A percentile compares a stretch with the other conserved stretches of the same genome.
Evolutionary conservation across 2,113 vertebrate genomes (phyloP).

Genomic region (Chaetops frenatus): DNA sequence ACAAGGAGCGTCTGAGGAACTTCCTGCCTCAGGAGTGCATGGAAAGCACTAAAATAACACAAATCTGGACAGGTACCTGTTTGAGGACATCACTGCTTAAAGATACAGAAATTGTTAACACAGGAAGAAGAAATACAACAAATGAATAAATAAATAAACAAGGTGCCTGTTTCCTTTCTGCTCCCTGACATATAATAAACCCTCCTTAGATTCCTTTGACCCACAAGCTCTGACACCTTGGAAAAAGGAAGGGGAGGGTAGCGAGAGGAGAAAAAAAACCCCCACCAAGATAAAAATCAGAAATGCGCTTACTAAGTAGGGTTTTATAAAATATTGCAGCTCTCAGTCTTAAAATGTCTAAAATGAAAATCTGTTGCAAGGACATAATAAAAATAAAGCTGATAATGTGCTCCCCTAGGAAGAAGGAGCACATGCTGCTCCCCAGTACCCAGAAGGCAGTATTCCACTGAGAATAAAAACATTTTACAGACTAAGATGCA

Average conservation of each 20-base stretch:
- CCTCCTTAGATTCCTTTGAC: neutral
- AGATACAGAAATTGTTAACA: neutral
- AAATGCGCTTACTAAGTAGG: neutral
- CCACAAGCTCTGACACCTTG: neutral
- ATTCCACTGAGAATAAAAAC: neutral
- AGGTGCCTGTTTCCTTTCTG: neutral
- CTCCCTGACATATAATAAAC: neutral
- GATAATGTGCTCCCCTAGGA: neutral
- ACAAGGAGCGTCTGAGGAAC: neutral
- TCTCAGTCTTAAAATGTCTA: neutral
- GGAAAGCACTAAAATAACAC: neutral
- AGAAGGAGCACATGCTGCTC: neutral
- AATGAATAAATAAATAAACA: neutral
- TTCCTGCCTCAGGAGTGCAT: neutral
- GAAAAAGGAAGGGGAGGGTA: neutral
- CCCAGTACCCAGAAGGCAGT: neutral
- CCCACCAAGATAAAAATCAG: neutral
- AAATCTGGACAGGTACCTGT: neutral
- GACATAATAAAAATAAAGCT: conserved; percentile 11
- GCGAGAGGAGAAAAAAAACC: neutral
- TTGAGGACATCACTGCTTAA: neutral
- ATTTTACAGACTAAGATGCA: neutral
- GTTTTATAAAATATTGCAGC: neutral
- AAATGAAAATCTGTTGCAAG: conserved; percentile 7
- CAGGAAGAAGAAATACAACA: neutral